A percentile compares a stretch with the other conserved stretches of the same genome.
Evolutionary conservation across 2,888 invertebrate genomes (phyloP).

Genomic region (Argynnis bischoffii): DNA sequence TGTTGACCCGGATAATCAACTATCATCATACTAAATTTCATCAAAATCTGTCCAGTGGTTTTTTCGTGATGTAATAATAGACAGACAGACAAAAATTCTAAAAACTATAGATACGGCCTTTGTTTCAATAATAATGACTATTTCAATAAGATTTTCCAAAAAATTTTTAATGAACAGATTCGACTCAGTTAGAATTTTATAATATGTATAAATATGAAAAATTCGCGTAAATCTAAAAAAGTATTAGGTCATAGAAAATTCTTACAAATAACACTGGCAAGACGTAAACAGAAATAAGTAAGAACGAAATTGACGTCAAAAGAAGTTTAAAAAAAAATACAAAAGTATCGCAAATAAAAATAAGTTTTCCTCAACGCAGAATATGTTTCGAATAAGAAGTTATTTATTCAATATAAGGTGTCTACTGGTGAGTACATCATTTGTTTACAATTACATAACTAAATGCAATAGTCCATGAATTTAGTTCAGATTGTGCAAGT

Average conservation of each 20-base stretch:
- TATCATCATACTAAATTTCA: no score
- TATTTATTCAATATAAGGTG: conserved; percentile 45
- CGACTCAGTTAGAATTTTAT: no score
- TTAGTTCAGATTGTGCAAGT: conserved; percentile 3
- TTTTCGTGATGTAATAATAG: no score
- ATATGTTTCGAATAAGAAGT: conserved; percentile 55
- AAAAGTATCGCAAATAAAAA: neutral
- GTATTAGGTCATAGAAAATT: neutral
- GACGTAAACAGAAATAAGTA: neutral
- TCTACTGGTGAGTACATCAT: conserved; percentile 52
- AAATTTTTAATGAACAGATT: no score
- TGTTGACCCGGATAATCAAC: no score
- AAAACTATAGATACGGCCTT: no score
- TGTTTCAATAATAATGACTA: no score
- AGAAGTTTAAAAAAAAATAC: neutral
- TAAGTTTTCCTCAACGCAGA: conserved; percentile 26
- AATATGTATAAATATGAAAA: no score
- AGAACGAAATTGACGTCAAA: conserved; percentile 22
- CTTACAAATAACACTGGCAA: conserved; percentile 3
- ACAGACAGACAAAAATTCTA: no score
- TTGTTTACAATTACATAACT: neutral
- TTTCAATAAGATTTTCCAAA: no score
- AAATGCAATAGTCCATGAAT: conserved; percentile 5
- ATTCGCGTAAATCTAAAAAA: no score
- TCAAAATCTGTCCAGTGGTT: no score